Evolutionary conservation across 2,797 vertebrate genomes (phyloP), one percentile per base, ranked within the genome.

Genomic region (Sebastes alutus): DNA sequence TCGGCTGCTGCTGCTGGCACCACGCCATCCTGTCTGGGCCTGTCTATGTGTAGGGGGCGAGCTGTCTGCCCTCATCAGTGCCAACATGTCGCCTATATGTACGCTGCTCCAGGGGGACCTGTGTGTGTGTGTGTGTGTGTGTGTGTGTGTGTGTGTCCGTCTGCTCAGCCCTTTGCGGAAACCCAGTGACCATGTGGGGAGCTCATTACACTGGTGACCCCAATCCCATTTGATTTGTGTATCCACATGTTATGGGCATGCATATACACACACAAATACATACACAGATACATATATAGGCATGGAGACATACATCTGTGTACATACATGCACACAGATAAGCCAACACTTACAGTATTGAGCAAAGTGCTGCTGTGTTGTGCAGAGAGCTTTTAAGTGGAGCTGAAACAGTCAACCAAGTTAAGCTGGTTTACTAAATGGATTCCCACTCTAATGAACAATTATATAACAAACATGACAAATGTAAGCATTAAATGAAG

Each of bases 61-160:
- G 92, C 92, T 93, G 90, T 88, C 93, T 94, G 93, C 93, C 94
- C 93, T 92, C 90, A 95, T 95, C 94, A 94, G 90, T 91, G 89
- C 87, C 92, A 94, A 94, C 92, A 95, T 92, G 92, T 94, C 87
- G 83, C 93, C 90, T 94, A 90, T 93, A 93, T 92, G 84, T 90
- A 89, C 38, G 11, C 78, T 81, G 88, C 94, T 91, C 89, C 87
- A 78, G 93, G 92, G 90, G 88, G 85, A 91, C 87, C 87, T 79
- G 79, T 76, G 72, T 88, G 75, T 86, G 64, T 72, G 75, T 81
- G 70, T 73, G 75, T 76, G 30, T 61, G 54, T 74, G 60, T 80
- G 70, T 76, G 30, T 56, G 54, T 74, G 42, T 46, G 46, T 49
- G 46, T 20, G 46, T 52, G 18, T 52, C 78, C 72, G 78, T 92